phyloP scores from a whole-genome alignment of 2,797 vertebrate species.

The Sebastes flavidus region DNA sequence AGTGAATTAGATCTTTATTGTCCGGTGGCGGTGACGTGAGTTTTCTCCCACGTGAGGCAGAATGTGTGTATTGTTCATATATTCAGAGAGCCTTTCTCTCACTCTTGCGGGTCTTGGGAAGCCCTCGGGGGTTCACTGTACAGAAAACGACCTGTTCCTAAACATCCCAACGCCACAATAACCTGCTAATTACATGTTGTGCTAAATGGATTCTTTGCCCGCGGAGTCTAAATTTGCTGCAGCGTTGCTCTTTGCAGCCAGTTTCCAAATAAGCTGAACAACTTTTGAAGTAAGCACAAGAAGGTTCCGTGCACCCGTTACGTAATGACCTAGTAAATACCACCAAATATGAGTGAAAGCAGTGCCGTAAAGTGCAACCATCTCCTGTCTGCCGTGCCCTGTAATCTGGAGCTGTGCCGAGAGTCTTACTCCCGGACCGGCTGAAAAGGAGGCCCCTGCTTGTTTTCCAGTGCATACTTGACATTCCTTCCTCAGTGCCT shows the following conservation, averaged over 20 bases:
- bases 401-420: slow-evolving; percentile 45
- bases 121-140: slow-evolving; percentile 20
- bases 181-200: slow-evolving; percentile 51
- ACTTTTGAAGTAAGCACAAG: slow-evolving; percentile 23
- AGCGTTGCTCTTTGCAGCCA: background rate
- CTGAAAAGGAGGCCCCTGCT: slow-evolving; percentile 76
- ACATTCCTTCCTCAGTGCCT: slow-evolving; percentile 73
- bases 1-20: slow-evolving; percentile 28
- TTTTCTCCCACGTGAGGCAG: slow-evolving; percentile 36
- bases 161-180: slow-evolving; percentile 21
- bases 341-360: background rate
- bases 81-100: slow-evolving; percentile 6
- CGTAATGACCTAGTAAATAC: slow-evolving; percentile 18
- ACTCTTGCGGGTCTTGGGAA: slow-evolving; percentile 17
- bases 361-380: slow-evolving; percentile 9
- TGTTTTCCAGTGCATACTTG: slow-evolving; percentile 79
- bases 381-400: slow-evolving; percentile 9
- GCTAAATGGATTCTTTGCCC: slow-evolving; percentile 2
- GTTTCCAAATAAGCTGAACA: slow-evolving; percentile 15
- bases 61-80: slow-evolving; percentile 43
- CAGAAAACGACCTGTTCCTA: slow-evolving; percentile 29
- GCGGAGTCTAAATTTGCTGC: slow-evolving; percentile 16
- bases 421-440: slow-evolving; percentile 41
- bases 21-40: background rate
- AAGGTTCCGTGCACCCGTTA: slow-evolving; percentile 5